Conservation (phyloP, 2,797 vertebrate genomes). For the Xerus rutilus region DNA sequence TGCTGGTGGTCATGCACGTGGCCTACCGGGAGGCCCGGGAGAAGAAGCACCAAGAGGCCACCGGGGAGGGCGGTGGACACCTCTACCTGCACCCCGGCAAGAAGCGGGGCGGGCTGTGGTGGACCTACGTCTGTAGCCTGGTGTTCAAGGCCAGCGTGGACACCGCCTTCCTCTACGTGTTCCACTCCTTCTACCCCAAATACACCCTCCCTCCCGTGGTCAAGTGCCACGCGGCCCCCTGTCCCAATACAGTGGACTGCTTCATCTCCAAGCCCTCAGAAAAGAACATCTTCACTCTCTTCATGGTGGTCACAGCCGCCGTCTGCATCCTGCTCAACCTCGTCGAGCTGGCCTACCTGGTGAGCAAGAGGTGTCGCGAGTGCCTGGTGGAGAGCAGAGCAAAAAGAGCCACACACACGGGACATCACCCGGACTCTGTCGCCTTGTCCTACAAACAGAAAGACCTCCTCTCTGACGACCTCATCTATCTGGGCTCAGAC, state of each 20-base stretch:
- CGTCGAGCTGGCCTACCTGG: slow-evolving; percentile 91
- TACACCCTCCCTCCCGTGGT: slow-evolving; percentile 92
- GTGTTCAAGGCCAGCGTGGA: slow-evolving; percentile 93
- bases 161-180: slow-evolving; percentile 90
- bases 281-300: slow-evolving; percentile 95
- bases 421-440: background rate
- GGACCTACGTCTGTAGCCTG: slow-evolving; percentile 94
- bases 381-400: background rate
- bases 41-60: slow-evolving; percentile 86
- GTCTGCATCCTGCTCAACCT: slow-evolving; percentile 92
- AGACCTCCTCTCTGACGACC: background rate
- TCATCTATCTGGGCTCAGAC: slow-evolving; percentile 78
- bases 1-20: slow-evolving; percentile 97
- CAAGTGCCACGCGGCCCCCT: slow-evolving; percentile 91
- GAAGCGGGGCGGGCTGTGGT: slow-evolving; percentile 96
- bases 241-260: slow-evolving; percentile 94
- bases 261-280: slow-evolving; percentile 94
- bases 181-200: slow-evolving; percentile 92
- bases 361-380: slow-evolving; percentile 92
- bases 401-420: fast-evolving
- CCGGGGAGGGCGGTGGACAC: slow-evolving; percentile 86
- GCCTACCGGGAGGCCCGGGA: slow-evolving; percentile 94
- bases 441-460: slow-evolving; percentile 45
- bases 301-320: slow-evolving; percentile 93
- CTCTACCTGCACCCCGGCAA: slow-evolving; percentile 92